phyloP scores from a whole-genome alignment of 2,797 vertebrate genomes.

The Dendrocincla tyrannina region DNA sequence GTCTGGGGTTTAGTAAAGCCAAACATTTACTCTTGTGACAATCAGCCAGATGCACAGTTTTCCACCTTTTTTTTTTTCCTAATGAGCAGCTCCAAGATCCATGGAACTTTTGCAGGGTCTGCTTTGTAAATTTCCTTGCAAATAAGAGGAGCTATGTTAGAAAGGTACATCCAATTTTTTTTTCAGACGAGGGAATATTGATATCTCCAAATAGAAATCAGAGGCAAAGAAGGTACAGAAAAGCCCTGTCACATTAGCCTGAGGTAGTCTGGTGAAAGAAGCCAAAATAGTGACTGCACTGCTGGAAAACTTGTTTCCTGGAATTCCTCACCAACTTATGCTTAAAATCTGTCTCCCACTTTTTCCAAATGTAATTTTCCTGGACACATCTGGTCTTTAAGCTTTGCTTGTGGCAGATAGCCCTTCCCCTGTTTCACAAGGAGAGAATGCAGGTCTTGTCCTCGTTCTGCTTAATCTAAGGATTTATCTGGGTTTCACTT shows the following conservation, averaged over 20 bases:
- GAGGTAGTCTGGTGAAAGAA: not conserved
- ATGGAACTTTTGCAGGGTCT: not conserved
- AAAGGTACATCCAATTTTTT: not conserved
- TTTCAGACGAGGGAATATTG: not conserved
- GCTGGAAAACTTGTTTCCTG: not conserved
- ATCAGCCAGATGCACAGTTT: not conserved
- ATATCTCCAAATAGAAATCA: not conserved
- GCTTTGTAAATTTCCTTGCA: not conserved
- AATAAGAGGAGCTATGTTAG: not conserved
- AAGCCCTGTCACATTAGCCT: not conserved
- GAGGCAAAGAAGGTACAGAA: not conserved
- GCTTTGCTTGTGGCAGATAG: not conserved
- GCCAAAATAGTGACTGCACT: not conserved
- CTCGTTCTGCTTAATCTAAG: not conserved
- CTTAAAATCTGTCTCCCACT: not conserved
- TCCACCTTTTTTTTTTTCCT: not conserved
- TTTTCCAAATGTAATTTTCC: not conserved
- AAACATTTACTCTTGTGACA: not conserved
- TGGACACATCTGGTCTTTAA: not conserved
- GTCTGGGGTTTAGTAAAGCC: not conserved
- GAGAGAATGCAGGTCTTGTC: not conserved
- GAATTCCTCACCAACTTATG: not conserved
- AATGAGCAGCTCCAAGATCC: not conserved
- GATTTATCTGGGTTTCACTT: constrained; percentile 22
- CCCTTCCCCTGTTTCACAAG: not conserved